phyloP scores from a whole-genome alignment of 2,797 vertebrate species.

The Cynopterus sphinx region DNA sequence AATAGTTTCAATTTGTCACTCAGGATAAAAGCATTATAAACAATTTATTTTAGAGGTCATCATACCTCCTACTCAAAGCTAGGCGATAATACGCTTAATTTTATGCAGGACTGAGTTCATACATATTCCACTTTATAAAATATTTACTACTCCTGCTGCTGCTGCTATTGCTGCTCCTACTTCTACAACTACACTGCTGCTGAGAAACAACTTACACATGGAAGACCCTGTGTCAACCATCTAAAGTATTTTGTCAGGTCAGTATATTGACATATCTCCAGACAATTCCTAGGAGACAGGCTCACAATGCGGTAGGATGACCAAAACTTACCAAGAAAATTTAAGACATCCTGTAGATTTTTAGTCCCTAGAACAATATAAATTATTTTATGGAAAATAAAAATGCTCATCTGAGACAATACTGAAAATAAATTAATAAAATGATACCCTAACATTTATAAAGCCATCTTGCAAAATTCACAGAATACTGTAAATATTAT shows the following conservation, averaged over 20 bases:
- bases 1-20: slow-evolving; percentile 78
- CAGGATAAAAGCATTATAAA: slow-evolving; percentile 74
- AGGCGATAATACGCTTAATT: slow-evolving; percentile 57
- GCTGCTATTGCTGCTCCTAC: not conserved
- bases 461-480: not conserved
- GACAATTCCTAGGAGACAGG: not conserved
- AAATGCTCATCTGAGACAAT: not conserved
- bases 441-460: not conserved
- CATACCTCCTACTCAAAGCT: slow-evolving; percentile 57
- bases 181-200: not conserved
- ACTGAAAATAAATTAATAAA: not conserved
- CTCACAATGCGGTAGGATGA: not conserved
- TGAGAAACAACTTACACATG: not conserved
- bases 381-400: not conserved
- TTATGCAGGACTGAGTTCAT: slow-evolving; percentile 55
- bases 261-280: not conserved
- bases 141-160: not conserved
- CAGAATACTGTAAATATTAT: not conserved
- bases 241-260: not conserved
- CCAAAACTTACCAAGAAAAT: not conserved
- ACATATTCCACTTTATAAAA: slow-evolving; percentile 46
- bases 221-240: not conserved
- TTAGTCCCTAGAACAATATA: not conserved
- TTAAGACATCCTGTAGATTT: not conserved
- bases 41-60: slow-evolving; percentile 65